Conservation (phyloP, 1,140 invertebrate species). For the Drosophila leontia region DNA sequence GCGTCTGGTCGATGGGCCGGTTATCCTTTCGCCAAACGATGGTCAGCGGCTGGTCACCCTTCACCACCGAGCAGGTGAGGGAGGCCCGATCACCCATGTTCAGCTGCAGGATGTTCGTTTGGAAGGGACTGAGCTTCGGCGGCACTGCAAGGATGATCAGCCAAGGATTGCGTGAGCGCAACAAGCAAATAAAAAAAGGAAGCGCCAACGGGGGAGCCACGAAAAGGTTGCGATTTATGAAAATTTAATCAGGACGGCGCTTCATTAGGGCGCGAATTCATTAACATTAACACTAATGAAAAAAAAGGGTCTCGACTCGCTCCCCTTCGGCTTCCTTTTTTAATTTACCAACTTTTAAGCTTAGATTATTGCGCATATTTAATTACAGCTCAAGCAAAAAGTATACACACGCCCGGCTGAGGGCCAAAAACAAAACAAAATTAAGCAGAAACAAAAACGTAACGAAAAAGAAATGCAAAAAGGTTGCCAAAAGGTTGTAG, state of each 20-base stretch:
- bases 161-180: slow-evolving; percentile 52
- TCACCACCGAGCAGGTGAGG: slow-evolving; percentile 91
- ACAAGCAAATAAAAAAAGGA: slow-evolving; percentile 18
- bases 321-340: slow-evolving; percentile 45
- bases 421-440: slow-evolving; percentile 49
- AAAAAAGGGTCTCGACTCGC: slow-evolving; percentile 38
- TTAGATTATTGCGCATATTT: slow-evolving; percentile 81
- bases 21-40: slow-evolving; percentile 92
- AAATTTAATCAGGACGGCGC: slow-evolving; percentile 75
- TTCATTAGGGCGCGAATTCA: slow-evolving; percentile 77
- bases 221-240: slow-evolving; percentile 70
- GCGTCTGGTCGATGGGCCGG: slow-evolving; percentile 87
- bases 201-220: slow-evolving; percentile 12
- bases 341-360: slow-evolving; percentile 80
- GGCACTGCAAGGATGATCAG: slow-evolving; percentile 88
- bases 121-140: slow-evolving; percentile 92
- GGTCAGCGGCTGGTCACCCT: slow-evolving; percentile 91
- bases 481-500: slow-evolving; percentile 34
- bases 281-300: slow-evolving; percentile 55
- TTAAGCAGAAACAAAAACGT: slow-evolving; percentile 44
- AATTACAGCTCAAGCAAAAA: slow-evolving; percentile 62
- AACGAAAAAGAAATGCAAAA: slow-evolving; percentile 27
- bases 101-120: slow-evolving; percentile 89
- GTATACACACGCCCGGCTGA: slow-evolving; percentile 28
- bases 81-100: slow-evolving; percentile 92